Evolutionary conservation across 37 sponge, comb jelly and placozoan genomes (phyloP), one percentile per base, ranked within the genome.

Genomic region (Hexactinellida sp.): DNA sequence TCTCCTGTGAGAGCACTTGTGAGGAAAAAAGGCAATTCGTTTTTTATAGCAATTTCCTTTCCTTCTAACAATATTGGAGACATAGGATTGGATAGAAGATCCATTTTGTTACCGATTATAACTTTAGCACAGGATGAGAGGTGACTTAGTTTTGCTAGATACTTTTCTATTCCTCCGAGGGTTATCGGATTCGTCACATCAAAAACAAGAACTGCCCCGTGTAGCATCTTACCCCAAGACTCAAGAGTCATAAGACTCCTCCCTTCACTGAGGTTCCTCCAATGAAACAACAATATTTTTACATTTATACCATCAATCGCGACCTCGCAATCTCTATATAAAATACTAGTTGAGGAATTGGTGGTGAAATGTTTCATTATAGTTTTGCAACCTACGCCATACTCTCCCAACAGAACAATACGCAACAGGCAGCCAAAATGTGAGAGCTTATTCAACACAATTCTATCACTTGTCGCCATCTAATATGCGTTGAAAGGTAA

Each of bases 61-160:
- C 76, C 76, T n/a, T 63, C 76, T 7, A 63, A 7, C 76, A 63
- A 63, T 21, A 63, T 63, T 32, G 76, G 76, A 19, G 16, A 47
- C 13, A 23, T 25, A 25, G 76, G 3, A 25, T 63, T 28, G 13
- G 76, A 63, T 63, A 63, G 13, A 63, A 32, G 34, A 23, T 63
- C 76, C 76, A 63, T 63, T 63, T 63, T 63, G 76, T 63, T 63
- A 10, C 76, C 76, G 21, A 63, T 28, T 63, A 63, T 63, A 25
- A 28, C 76, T n/a, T 63, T 63, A 10, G 76, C 76, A 25, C 76
- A 25, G 3, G 76, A 63, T n/a, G 76, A 7, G 30, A 63, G 30
- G 76, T 63, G 76, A 63, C 76, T 32, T 1, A 63, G 76, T 32
- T 63, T 10, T 5, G 30, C 5, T 23, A 63, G 30, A 63, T 32